Percentiles rank a stretch among this genome's conserved stretches.
phyloP scores from a whole-genome alignment of 2,113 vertebrate species.

The Syngnathus floridae region DNA sequence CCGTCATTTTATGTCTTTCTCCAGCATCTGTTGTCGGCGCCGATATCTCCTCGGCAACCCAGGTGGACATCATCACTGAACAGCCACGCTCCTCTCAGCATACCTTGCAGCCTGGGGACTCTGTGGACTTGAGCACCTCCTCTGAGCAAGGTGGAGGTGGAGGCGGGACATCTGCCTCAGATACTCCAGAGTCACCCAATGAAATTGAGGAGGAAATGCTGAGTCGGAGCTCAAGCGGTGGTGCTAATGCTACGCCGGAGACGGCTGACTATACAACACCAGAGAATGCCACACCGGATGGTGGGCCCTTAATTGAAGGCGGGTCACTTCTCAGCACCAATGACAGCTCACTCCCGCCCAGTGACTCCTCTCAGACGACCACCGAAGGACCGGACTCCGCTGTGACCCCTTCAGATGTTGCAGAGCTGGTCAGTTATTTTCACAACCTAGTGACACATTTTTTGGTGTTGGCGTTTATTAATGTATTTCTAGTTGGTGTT shows the following conservation, averaged over 20 bases:
- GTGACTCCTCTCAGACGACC: constrained; percentile 96
- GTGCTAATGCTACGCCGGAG: constrained; percentile 75
- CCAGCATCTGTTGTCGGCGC: constrained; percentile 77
- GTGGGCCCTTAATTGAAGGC: constrained; percentile 43
- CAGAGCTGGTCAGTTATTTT: constrained; percentile 86
- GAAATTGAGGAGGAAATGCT: constrained; percentile 75
- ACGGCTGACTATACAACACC: constrained; percentile 68
- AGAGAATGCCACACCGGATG: constrained; percentile 53
- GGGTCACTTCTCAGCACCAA: constrained; percentile 29
- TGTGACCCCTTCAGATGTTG: constrained; percentile 91
- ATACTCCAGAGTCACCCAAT: constrained; percentile 55
- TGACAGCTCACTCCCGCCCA: constrained; percentile 81
- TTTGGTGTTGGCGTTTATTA: too few relatives aligned
- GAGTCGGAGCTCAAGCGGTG: constrained; percentile 85
- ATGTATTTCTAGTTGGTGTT: background rate
- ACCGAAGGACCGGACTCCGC: constrained; percentile 96
- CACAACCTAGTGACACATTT: too few relatives aligned
- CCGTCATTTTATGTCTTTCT: background rate
- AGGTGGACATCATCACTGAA: constrained; percentile 88
- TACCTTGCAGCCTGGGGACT: constrained; percentile 82
- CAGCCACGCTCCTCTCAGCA: constrained; percentile 91
- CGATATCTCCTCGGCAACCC: constrained; percentile 66
- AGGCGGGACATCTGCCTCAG: constrained; percentile 69
- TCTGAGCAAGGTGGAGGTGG: constrained; percentile 77
- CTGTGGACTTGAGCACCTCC: constrained; percentile 74